These are phyloP conservation scores for Xanthia icteritia DNA, from an alignment of 2,888 invertebrate species.

Conservation along the genomic window DNA sequence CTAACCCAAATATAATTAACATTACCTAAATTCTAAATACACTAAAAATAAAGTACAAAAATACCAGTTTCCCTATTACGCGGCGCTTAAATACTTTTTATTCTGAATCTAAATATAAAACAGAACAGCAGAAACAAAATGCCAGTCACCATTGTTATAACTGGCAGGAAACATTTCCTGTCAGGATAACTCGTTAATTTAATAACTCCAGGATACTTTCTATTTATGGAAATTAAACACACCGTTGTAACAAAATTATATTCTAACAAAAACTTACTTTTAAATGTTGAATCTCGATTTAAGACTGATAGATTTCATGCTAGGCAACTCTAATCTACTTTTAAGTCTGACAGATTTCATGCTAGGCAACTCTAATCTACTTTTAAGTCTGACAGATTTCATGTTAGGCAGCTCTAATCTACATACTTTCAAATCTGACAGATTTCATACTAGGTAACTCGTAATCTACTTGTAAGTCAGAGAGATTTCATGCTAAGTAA, in stretches of 20 bases:
- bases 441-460: too few species aligned
- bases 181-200: constrained; percentile 10
- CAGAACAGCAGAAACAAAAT: constrained; percentile 36
- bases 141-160: constrained; percentile 36
- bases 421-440: too few species aligned
- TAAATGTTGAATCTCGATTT: not conserved
- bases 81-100: constrained; percentile 7
- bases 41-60: constrained; percentile 7
- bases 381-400: not conserved
- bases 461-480: too few species aligned
- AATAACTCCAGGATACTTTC: constrained; percentile 32
- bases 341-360: too few species aligned
- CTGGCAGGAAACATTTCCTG: constrained; percentile 56
- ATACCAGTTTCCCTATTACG: constrained; percentile 31
- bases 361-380: too few species aligned
- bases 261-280: not conserved
- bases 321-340: too few species aligned
- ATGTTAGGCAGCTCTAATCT: too few species aligned
- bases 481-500: too few species aligned
- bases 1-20: constrained; percentile 2
- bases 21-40: not conserved
- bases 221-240: constrained; percentile 33
- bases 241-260: not conserved
- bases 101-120: constrained; percentile 52
- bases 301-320: not conserved